These are phyloP conservation scores for Micronycteris hirsuta DNA, from an alignment of 2,113 vertebrate genomes.

Conservation along the genomic window DNA sequence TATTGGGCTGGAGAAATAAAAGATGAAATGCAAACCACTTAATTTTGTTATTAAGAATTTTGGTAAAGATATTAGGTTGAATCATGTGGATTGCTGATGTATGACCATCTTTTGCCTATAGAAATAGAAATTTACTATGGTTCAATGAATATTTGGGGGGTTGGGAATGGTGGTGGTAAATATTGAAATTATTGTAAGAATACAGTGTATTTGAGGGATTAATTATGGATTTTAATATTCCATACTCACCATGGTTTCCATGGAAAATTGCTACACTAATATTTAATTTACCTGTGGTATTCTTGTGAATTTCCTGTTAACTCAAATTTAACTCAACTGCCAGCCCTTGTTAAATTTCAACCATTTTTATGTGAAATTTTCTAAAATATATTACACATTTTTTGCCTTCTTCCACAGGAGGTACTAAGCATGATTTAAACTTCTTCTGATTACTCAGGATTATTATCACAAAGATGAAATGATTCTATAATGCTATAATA, in stretches of 20 bases:
- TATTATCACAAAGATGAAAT: neutral
- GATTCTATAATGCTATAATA: neutral
- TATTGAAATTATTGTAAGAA: neutral
- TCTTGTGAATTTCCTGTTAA: constrained; percentile 31
- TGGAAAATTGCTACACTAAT: neutral
- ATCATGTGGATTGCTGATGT: neutral
- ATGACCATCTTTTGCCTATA: neutral
- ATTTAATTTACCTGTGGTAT: constrained; percentile 9
- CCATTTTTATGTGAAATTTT: constrained; percentile 25
- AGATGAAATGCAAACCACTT: neutral
- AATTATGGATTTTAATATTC: constrained; percentile 21
- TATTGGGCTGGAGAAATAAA: neutral
- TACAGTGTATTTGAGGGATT: neutral
- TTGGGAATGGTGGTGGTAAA: neutral
- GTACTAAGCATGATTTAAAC: neutral
- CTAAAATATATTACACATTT: constrained; percentile 16
- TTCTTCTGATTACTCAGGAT: neutral
- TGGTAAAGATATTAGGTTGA: neutral
- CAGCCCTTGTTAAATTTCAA: constrained; percentile 18
- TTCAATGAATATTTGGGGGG: neutral
- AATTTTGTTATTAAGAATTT: constrained; percentile 27
- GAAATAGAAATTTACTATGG: neutral
- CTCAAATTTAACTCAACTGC: neutral
- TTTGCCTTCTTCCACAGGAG: neutral
- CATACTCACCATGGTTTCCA: neutral